These are phyloP conservation scores for Synergus itoensis DNA, from an alignment of 2,888 invertebrate genomes.

Conservation along the genomic window DNA sequence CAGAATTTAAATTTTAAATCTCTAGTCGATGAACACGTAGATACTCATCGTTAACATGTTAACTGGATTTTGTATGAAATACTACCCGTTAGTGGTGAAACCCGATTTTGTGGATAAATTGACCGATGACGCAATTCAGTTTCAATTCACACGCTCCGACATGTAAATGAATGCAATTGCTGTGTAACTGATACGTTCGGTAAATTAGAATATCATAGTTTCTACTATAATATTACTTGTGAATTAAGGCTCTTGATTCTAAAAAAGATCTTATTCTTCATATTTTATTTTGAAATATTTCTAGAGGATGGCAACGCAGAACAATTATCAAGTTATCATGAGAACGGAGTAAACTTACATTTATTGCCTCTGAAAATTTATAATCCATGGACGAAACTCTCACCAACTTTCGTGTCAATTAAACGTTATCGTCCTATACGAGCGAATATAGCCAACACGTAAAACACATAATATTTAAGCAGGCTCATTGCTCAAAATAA, in stretches of 20 bases:
- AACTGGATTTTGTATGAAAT: neutral
- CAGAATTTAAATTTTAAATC: neutral
- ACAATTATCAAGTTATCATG: neutral
- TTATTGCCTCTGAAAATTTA: neutral
- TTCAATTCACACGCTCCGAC: conserved; percentile 59
- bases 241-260: neutral
- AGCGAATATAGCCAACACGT: neutral
- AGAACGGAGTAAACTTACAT: neutral
- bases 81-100: conserved; percentile 45
- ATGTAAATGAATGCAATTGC: conserved; percentile 67
- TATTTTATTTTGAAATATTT: neutral
- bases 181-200: conserved; percentile 46
- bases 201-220: conserved; percentile 41
- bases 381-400: neutral
- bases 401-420: neutral
- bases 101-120: conserved; percentile 67
- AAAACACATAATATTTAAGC: neutral
- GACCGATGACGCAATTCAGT: conserved; percentile 63
- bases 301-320: neutral
- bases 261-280: neutral
- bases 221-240: neutral
- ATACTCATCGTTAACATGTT: neutral
- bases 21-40: neutral
- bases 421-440: neutral
- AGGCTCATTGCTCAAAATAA: neutral